phyloP scores from a whole-genome alignment of 2,113 vertebrate species.

The Hucho hucho region DNA sequence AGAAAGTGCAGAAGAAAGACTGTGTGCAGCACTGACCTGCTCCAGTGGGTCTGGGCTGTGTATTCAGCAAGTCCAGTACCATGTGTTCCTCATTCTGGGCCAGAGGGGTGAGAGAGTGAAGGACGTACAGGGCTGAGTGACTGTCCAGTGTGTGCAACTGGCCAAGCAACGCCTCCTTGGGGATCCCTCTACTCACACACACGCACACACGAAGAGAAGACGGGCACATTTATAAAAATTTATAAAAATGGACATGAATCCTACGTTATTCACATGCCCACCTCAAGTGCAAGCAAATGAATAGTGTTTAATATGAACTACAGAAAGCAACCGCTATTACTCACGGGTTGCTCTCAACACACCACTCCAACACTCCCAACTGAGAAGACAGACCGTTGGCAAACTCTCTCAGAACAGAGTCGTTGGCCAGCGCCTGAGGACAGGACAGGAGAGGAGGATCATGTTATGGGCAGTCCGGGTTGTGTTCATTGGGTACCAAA shows the following conservation, averaged over 20 bases:
- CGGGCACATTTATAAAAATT: background rate
- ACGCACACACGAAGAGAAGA: background rate
- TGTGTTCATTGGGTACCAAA: background rate
- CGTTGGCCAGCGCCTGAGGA: constrained; percentile 73
- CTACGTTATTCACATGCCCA: too few relatives aligned
- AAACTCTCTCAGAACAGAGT: constrained; percentile 84
- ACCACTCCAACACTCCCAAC: constrained; percentile 90
- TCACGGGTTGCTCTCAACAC: constrained; percentile 83
- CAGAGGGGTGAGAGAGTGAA: constrained; percentile 88
- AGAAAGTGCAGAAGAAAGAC: too few relatives aligned
- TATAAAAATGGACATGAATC: background rate
- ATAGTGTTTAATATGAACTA: background rate
- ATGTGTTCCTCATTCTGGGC: constrained; percentile 82
- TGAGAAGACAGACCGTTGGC: constrained; percentile 85
- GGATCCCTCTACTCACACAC: constrained; percentile 64
- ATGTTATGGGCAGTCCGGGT: background rate
- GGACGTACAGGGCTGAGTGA: constrained; percentile 88
- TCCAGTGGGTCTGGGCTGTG: constrained; percentile 60
- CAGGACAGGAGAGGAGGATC: background rate
- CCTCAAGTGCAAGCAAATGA: too few relatives aligned
- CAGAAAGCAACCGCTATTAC: background rate
- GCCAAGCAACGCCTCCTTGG: constrained; percentile 78
- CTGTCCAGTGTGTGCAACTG: constrained; percentile 88
- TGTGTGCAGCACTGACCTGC: constrained; percentile 30
- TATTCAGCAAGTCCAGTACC: constrained; percentile 85